Evolutionary conservation across 2,113 vertebrate genomes (phyloP), one percentile per base, ranked within the genome.

Genomic region (Hippolais icterina): DNA sequence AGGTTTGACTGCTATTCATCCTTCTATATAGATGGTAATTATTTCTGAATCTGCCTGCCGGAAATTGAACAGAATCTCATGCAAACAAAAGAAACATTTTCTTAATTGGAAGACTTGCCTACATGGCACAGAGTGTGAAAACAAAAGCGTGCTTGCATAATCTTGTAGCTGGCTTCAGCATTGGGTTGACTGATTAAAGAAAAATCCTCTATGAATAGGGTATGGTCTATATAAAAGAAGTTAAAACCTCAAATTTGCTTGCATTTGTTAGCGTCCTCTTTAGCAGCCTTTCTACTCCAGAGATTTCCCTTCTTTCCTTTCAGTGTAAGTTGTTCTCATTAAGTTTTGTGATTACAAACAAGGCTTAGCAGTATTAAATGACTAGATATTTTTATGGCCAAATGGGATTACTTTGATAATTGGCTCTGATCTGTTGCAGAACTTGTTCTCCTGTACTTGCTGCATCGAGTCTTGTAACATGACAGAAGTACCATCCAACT

Each of bases 291-390:
- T 91, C 91, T 89, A 44, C 94, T 92, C 90, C 49, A 78, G 94
- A 95, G 92, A 96, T 68, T 96, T 94, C 46, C 60, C 41, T 90
- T 89, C 49, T 86, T 94, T 86, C 83, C 41, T 90, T 91, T 93
- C 79, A 39, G 17, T n/a, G 29, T 74, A 92, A 93, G 85, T 96
- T 96, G 95, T 88, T 94, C 93, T 94, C 92, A 94, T 96, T 97
- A 96, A 94, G 76, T 47, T 88, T 87, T 90, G 90, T 95, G 94
- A 96, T 97, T 97, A 96, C 90, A 96, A 97, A 96, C 96, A 96
- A 94, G 85, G 75, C 82, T 96, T 94, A 96, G 79, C 87, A 56
- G 44, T 93, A 88, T 80, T 95, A 95, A 96, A 93, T 86, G 47
- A 92, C 92, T 83, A 90, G 93, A 66, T 93, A 96, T 95, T 96